Conservation (phyloP, 2,797 vertebrate species). For the Sciurus vulgaris region DNA sequence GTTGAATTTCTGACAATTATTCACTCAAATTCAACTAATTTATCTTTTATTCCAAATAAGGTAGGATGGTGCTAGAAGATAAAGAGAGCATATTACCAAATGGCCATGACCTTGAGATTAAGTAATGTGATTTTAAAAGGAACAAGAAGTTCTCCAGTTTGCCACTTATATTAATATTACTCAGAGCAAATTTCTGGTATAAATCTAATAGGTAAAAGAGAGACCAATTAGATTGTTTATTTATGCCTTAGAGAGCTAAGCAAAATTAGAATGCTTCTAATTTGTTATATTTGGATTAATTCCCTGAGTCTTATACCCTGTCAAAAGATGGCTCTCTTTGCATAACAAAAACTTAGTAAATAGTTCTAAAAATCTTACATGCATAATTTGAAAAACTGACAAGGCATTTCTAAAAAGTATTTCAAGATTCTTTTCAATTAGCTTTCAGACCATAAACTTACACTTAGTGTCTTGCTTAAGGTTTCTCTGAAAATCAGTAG, state of each 20-base stretch:
- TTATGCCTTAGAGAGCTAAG: background rate
- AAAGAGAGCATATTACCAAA: background rate
- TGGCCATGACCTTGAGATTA: background rate
- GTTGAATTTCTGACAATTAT: slow-evolving; percentile 14
- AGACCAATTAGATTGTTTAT: background rate
- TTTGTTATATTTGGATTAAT: slow-evolving; percentile 35
- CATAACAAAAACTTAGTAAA: background rate
- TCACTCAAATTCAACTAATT: background rate
- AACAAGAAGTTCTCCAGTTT: background rate
- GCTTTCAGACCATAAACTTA: slow-evolving; percentile 9
- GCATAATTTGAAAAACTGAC: background rate
- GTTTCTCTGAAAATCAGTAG: background rate
- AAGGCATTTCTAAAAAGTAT: slow-evolving; percentile 1
- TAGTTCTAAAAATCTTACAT: background rate
- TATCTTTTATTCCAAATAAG: background rate
- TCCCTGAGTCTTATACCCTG: background rate
- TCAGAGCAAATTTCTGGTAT: background rate
- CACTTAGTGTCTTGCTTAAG: background rate
- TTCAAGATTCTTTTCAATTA: background rate
- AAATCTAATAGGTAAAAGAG: slow-evolving; percentile 37
- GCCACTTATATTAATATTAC: background rate
- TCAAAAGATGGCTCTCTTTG: background rate
- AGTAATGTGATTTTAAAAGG: background rate
- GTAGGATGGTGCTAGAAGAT: background rate
- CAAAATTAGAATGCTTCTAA: background rate